Conservation (phyloP, 2,113 vertebrate genomes). For the Cyphomyrus plagiostoma region DNA sequence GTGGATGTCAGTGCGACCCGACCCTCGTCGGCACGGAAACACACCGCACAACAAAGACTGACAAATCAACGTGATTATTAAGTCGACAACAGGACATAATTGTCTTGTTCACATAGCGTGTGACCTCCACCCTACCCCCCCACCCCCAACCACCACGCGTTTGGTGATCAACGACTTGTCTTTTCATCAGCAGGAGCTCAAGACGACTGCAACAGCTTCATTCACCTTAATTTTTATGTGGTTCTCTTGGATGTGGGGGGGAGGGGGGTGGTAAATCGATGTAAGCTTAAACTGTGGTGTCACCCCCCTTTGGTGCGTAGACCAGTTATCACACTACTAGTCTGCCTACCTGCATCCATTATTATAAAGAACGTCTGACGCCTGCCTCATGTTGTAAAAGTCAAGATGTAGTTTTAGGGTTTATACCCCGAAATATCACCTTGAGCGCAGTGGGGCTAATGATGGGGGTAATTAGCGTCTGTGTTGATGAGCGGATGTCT, state of each 20-base stretch:
- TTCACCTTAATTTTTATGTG: neutral
- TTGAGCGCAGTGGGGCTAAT: neutral
- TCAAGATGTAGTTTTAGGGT: neutral
- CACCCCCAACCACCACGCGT: neutral
- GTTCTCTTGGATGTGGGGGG: neutral
- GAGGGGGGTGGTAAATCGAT: neutral
- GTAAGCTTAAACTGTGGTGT: neutral
- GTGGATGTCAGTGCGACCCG: neutral
- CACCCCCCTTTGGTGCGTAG: neutral
- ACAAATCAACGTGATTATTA: constrained; percentile 20
- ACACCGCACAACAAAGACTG: neutral
- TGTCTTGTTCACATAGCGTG: neutral
- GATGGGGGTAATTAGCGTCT: neutral
- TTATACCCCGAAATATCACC: neutral
- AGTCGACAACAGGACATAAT: neutral
- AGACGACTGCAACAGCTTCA: neutral
- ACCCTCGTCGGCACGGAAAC: neutral
- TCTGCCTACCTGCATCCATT: neutral
- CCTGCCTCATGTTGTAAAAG: neutral
- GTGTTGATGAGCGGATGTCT: neutral
- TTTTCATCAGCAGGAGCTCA: neutral
- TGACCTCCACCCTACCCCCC: neutral
- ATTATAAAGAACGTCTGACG: neutral
- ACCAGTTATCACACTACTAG: neutral
- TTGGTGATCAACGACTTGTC: constrained; percentile 1